Evolutionary conservation across 2,113 vertebrate genomes (phyloP).

Genomic region (Camarhynchus parvulus): DNA sequence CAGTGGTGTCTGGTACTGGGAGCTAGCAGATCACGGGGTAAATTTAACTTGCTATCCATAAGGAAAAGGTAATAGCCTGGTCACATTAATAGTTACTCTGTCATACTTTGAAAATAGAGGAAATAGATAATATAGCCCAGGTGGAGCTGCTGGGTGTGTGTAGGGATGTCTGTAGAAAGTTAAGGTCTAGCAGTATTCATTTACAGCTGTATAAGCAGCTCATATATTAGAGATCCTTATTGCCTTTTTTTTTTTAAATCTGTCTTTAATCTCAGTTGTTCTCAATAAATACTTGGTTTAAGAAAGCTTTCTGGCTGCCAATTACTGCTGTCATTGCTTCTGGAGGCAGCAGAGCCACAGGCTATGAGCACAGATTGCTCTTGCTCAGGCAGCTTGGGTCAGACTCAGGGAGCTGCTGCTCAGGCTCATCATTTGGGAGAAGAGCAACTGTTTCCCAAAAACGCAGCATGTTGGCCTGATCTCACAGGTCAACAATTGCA

Average conservation of each 20-base stretch:
- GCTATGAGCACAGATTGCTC: background rate
- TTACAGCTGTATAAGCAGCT: background rate
- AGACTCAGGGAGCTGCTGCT: background rate
- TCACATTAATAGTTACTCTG: background rate
- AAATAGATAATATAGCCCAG: background rate
- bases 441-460: background rate
- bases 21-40: background rate
- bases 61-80: background rate
- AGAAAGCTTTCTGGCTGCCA: background rate
- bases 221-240: background rate
- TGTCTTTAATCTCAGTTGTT: slow-evolving; percentile 17
- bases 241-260: background rate
- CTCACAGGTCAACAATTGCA: background rate
- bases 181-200: background rate
- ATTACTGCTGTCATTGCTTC: background rate
- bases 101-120: background rate
- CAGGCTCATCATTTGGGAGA: background rate
- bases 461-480: background rate
- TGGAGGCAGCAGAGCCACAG: background rate
- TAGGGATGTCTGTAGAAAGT: background rate
- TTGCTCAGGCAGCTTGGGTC: background rate
- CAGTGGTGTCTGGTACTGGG: background rate
- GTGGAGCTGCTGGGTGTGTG: background rate
- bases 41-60: background rate
- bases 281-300: background rate